Evolutionary conservation across 2,888 invertebrate genomes (phyloP), one percentile per base, ranked within the genome.

Genomic region (Dromius quadrimaculatus): DNA sequence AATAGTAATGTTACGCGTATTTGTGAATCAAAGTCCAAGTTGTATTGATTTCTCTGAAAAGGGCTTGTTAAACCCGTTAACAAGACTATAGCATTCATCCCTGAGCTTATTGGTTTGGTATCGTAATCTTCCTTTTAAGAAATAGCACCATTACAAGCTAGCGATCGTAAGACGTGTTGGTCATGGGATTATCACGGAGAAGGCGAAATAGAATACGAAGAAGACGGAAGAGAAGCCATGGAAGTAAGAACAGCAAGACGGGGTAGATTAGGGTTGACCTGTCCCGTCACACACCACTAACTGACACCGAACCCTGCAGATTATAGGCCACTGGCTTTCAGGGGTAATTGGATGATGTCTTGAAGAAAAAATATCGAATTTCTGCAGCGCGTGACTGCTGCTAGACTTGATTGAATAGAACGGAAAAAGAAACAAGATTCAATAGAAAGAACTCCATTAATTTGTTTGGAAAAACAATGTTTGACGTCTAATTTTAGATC

Each of bases 291-390:
- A 50, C 47, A 19, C 64, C 59, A 34, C 68, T 68, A 59, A 59
- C 68, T 66, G 66, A 66, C 66, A 66, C 66, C 66, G 57, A 66
- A 45, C 59, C 54, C 59, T 36, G 54, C 66, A 59, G 68, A 68
- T 68, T 68, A 68, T 68, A 68, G 68, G 68, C 68, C 68, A 68
- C 41, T 68, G 68, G 68, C 54, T 54, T 68, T 59, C 54, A 50
- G 59, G 43, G 59, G 59, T 68, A 68, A 68, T 68, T 68, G 68
- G 68, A 68, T 68, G 59, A 68, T 68, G 68, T 59, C 68, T 68
- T 15, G 15, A 50, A 64, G 50, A 45, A 68, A 68, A 68, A 68
- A 68, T 68, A 68, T 68, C 68, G 68, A 59, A 59, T 68, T 68
- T 59, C 68, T 50, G 50, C 32, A 15, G 47, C 68, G 65, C 68